These are phyloP conservation scores for Selene dorsalis DNA, from an alignment of 2,797 vertebrate genomes.

Conservation along the genomic window DNA sequence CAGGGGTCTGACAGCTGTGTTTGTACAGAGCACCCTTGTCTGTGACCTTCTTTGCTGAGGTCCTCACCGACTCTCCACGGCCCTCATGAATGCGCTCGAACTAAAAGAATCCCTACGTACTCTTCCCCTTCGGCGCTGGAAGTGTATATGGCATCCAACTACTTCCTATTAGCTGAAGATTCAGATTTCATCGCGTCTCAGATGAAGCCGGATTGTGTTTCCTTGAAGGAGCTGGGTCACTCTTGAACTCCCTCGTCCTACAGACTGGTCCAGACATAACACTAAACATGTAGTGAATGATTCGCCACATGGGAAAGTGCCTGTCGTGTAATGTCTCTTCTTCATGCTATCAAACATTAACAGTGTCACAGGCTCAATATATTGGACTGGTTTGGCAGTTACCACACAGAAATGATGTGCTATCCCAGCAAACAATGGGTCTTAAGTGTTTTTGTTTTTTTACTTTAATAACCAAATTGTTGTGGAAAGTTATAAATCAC, in stretches of 20 bases:
- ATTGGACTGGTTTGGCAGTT: constrained; percentile 10
- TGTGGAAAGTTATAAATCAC: constrained; percentile 46
- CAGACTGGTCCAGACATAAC: constrained; percentile 47
- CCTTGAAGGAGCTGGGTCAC: constrained; percentile 41
- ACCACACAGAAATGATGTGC: neutral
- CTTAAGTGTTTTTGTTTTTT: constrained; percentile 32
- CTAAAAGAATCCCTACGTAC: constrained; percentile 53
- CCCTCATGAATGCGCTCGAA: constrained; percentile 35
- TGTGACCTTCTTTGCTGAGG: constrained; percentile 70
- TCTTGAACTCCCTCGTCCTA: constrained; percentile 31
- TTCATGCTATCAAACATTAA: constrained; percentile 35
- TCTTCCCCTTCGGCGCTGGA: constrained; percentile 2
- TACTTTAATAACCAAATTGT: constrained; percentile 21
- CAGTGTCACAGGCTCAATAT: constrained; percentile 29
- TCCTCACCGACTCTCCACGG: constrained; percentile 26
- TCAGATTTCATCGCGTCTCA: constrained; percentile 57
- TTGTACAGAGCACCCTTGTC: constrained; percentile 80
- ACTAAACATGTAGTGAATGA: constrained; percentile 57
- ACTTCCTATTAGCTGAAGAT: constrained; percentile 41
- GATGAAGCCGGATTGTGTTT: constrained; percentile 56
- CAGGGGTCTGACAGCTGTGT: constrained; percentile 79
- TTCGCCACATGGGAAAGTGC: constrained; percentile 49
- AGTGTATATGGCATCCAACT: constrained; percentile 38
- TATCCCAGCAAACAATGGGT: constrained; percentile 31
- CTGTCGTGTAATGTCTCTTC: constrained; percentile 42